Base-by-base conservation (phyloP, 2,888 invertebrate genomes). In the Pocota personata region DNA sequence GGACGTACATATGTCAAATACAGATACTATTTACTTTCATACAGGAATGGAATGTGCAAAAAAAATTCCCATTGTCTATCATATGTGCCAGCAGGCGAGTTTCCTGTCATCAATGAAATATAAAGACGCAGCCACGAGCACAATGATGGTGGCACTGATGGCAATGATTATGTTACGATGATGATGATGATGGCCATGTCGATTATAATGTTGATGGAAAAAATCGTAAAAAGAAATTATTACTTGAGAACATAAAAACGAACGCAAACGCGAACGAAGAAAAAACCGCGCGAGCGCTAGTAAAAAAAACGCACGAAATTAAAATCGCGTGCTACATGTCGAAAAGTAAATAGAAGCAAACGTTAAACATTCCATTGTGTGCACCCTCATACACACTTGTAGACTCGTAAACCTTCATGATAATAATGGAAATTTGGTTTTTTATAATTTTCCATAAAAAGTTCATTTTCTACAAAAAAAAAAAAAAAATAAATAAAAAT, bases 161-260 rank as follows among this genome's bases (percentile, higher is more conserved):
- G 75, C 52, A 77, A 78, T 84, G 72, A 78, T 79, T 78, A 83
- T 69, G 67, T 75, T 69, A 48, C 64, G 50, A 37, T 58, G 58
- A 71, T 75, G 57, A 75, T 75, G 79, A 79, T 75, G 75, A 80
- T 52, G 69, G 79, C 71, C 27, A 67, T 37, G 67, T 84, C 79
- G 75, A 84, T 80, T 84, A 79, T 80, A 71, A 64, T 58, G 37
- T 52, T 66, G 69, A 76, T 84, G 67, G 40, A 50, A 71, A 75
- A 79, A 71, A 79, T 79, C 71, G 57, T 84, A 84, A 84, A 84
- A 71, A 71, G 64, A 71, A 84, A 80, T 84, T 80, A 84, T 79
- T 79, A 66, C 80, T 80, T 76, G 64, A 46, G 69, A 77, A 52
- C 71, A 80, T 76, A 80, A 84, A 84, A 66, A 66, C 62, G 57